phyloP scores from a whole-genome alignment of 2,888 invertebrate genomes.

The Dasysyrphus albostriatus region DNA sequence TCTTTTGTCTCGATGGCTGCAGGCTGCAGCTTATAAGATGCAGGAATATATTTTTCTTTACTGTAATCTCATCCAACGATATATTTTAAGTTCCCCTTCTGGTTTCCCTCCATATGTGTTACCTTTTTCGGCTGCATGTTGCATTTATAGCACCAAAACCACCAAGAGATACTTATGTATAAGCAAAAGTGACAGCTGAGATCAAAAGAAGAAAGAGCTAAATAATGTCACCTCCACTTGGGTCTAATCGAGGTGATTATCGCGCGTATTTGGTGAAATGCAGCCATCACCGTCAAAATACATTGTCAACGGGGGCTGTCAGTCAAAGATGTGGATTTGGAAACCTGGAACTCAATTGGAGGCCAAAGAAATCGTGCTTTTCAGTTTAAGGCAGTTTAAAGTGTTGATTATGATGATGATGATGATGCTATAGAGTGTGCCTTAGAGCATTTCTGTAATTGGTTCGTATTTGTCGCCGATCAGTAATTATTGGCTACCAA shows the following conservation, averaged over 20 bases:
- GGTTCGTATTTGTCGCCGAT: slow-evolving; percentile 64
- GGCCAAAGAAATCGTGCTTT: slow-evolving; percentile 57
- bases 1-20: background rate
- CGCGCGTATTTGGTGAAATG: slow-evolving; percentile 75
- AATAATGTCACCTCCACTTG: slow-evolving; percentile 61
- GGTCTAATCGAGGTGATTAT: slow-evolving; percentile 73
- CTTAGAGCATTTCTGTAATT: slow-evolving; percentile 67
- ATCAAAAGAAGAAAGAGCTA: slow-evolving; percentile 44
- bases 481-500: slow-evolving; percentile 53
- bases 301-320: slow-evolving; percentile 71
- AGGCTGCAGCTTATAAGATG: slow-evolving; percentile 5
- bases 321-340: slow-evolving; percentile 48
- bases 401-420: slow-evolving; percentile 49
- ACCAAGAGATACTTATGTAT: background rate
- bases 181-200: slow-evolving; percentile 18
- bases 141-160: slow-evolving; percentile 15
- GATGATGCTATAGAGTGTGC: slow-evolving; percentile 40
- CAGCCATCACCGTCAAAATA: slow-evolving; percentile 71
- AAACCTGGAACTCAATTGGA: slow-evolving; percentile 26
- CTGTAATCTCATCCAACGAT: slow-evolving; percentile 36
- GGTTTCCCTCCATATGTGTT: slow-evolving; percentile 44
- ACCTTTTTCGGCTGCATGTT: slow-evolving; percentile 44
- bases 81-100: slow-evolving; percentile 38
- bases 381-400: slow-evolving; percentile 50
- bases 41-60: background rate